These are phyloP conservation scores for Taphrorychus bicolor DNA, from an alignment of 2,888 invertebrate species.

Conservation along the genomic window DNA sequence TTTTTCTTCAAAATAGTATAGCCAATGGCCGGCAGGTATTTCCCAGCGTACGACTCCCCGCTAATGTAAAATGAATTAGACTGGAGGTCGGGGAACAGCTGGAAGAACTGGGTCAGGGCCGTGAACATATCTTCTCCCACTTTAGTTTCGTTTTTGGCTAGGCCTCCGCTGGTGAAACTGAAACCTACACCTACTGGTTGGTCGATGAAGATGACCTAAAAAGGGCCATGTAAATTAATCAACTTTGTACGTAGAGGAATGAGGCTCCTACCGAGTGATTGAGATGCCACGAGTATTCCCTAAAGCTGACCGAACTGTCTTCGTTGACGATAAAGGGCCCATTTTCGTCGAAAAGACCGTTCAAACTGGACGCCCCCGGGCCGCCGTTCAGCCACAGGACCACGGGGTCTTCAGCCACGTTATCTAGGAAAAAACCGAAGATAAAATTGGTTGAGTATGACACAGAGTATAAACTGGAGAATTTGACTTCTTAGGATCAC, in stretches of 20 bases:
- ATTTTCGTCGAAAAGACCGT: conserved; percentile 80
- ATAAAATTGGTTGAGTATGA: too few relatives aligned
- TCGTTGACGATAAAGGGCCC: conserved; percentile 71
- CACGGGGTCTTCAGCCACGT: conserved; percentile 66
- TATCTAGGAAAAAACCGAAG: not conserved
- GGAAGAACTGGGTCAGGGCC: conserved; percentile 82
- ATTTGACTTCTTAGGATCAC: too few relatives aligned
- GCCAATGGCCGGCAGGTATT: conserved; percentile 77
- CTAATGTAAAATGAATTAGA: conserved; percentile 82
- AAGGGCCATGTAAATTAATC: not conserved
- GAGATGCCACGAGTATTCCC: conserved; percentile 79
- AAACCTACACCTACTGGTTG: conserved; percentile 89
- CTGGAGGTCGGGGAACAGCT: conserved; percentile 78
- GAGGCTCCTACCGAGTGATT: conserved; percentile 69
- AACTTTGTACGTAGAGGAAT: too few relatives aligned
- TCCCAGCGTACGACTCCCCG: conserved; percentile 89
- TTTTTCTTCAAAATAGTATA: conserved; percentile 75
- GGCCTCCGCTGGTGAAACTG: conserved; percentile 76
- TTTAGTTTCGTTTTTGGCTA: conserved; percentile 79
- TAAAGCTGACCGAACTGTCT: conserved; percentile 56
- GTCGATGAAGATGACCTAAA: conserved; percentile 76
- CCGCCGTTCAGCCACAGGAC: conserved; percentile 84
- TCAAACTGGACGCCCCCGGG: conserved; percentile 78
- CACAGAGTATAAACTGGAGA: too few relatives aligned
- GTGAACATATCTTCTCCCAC: conserved; percentile 82